Base-by-base conservation (phyloP, 1,140 invertebrate species). In the Brachionus sp. region DNA sequence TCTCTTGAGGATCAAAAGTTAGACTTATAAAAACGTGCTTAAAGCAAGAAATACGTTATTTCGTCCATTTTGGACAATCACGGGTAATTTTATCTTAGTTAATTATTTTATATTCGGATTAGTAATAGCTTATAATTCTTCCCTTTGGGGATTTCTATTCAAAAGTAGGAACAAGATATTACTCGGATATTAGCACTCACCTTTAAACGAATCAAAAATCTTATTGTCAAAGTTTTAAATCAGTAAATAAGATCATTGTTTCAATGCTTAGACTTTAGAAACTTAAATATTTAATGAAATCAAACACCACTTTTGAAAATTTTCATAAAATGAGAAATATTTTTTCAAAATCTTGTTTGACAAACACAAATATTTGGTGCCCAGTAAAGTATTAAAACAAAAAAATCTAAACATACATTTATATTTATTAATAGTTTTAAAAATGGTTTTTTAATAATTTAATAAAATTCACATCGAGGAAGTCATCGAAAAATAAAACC, bases 211-310 rank as follows among this genome's bases (percentile, higher is more conserved):
- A 66, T 66, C 64, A 66, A 66, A 73, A 73, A 73, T 73, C 68
- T 73, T 73, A 39, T 73, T 73, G 68, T 73, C 33, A 66, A 66
- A 66, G 33, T 33, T 66, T 66, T 66, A 33, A 66, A 66, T 66
- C 64, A 33, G 64, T 66, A 66, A 66, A 66, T 66, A 66, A 66
- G 64, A 66, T 66, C 33, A 33, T 66, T 33, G 64, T 33, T 33
- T 66, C 33, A 33, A 33, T 66, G 25, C 33, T 66, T 66, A 33
- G 35, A 39, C 37, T 73, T 23, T 42, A 73, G 9, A 39, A 39
- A 16, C 37, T 73, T 73, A 73, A 73, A 73, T 73, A 73, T 73
- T 73, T 73, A 42, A 73, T 73, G 68, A 73, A 73, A 73, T 73
- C 37, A 73, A 73, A 73, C 37, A 73, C 68, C 64, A 66, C 64